Percentiles rank a stretch among this genome's conserved stretches.
Conservation (phyloP, 2,113 vertebrate genomes). For the Naja naja region DNA sequence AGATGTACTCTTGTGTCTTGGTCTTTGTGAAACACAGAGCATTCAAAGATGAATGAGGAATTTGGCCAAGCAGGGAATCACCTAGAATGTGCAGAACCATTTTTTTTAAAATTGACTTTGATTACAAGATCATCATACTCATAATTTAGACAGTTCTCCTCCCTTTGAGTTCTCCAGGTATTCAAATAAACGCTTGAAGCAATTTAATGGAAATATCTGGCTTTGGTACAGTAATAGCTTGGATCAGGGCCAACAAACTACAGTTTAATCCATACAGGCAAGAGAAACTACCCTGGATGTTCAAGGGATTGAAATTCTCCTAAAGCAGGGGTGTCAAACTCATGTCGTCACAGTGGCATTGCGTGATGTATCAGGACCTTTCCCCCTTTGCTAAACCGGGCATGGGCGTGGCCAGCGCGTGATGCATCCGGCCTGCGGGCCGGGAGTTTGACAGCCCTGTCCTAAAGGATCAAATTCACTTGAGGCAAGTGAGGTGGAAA, state of each 20-base stretch:
- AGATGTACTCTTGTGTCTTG: background rate
- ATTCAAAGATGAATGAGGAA: background rate
- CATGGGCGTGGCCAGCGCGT: too few species aligned
- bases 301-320: background rate
- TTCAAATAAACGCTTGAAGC: background rate
- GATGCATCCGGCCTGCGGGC: too few species aligned
- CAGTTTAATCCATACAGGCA: background rate
- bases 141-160: background rate
- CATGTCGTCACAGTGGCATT: accelerated
- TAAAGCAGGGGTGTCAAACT: too few species aligned
- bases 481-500: background rate
- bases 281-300: background rate
- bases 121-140: background rate
- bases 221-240: background rate
- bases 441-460: too few species aligned
- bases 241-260: background rate
- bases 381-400: too few species aligned
- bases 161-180: background rate
- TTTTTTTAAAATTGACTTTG: background rate
- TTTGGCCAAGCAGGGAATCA: background rate
- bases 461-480: background rate
- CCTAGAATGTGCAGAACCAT: background rate
- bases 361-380: too few species aligned
- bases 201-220: background rate
- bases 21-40: background rate